phyloP scores from a whole-genome alignment of 2,113 vertebrate species.

The Ptyas mucosa region DNA sequence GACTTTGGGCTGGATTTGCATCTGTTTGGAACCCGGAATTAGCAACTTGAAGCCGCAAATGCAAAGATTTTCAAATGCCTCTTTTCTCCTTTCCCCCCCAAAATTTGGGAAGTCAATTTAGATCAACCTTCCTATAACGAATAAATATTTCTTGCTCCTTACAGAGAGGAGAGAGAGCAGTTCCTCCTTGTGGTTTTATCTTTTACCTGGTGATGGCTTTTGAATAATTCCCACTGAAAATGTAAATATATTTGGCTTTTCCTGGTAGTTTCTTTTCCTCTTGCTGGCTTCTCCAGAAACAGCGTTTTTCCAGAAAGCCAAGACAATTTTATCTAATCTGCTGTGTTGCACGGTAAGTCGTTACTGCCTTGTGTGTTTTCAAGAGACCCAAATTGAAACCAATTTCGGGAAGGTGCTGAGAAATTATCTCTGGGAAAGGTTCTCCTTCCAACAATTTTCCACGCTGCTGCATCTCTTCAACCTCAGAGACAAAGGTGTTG shows the following conservation, averaged over 20 bases:
- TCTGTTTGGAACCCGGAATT: not conserved
- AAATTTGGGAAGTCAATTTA: not conserved
- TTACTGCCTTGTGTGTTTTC: not conserved
- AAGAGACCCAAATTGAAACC: not conserved
- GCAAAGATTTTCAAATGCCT: not conserved
- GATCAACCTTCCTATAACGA: not conserved
- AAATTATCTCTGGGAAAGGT: not conserved
- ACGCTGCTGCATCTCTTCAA: not conserved
- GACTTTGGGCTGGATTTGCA: not conserved
- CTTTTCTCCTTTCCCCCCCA: not conserved
- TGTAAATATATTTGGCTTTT: not conserved
- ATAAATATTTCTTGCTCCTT: not conserved
- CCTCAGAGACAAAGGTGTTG: not conserved
- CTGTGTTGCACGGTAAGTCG: not conserved
- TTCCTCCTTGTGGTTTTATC: not conserved
- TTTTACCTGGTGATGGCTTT: not conserved
- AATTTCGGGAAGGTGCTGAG: not conserved
- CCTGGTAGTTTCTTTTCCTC: not conserved
- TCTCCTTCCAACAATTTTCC: not conserved
- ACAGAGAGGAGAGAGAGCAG: not conserved
- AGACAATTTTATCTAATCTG: not conserved
- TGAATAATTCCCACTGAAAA: not conserved
- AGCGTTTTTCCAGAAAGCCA: not conserved
- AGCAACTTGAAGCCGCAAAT: not conserved
- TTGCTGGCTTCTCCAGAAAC: not conserved